Evolutionary conservation across 2,797 vertebrate genomes (phyloP).

Genomic region (Fistularia tabacaria): DNA sequence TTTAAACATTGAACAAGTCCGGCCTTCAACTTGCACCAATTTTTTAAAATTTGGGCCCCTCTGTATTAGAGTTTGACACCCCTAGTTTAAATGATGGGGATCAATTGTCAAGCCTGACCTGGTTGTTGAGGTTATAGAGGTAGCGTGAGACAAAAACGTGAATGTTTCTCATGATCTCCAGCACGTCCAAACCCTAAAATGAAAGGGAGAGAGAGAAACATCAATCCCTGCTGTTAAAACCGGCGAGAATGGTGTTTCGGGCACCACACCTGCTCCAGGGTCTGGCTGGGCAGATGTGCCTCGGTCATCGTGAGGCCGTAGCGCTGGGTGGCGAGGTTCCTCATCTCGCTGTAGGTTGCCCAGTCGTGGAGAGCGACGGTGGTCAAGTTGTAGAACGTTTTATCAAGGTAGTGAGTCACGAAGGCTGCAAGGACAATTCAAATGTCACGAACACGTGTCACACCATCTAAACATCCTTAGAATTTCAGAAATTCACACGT

Average conservation of each 20-base stretch:
- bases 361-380: constrained; percentile 98
- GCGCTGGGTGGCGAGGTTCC: constrained; percentile 93
- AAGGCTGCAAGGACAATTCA: constrained; percentile 73
- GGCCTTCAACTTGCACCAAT: too few species aligned
- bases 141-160: constrained; percentile 98
- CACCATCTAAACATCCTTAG: neutral
- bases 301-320: constrained; percentile 96
- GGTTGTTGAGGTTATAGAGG: constrained; percentile 99
- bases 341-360: constrained; percentile 99
- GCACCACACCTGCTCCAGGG: constrained; percentile 88
- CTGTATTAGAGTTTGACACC: too few species aligned
- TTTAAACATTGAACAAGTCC: too few species aligned
- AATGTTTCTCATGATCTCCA: constrained; percentile 99
- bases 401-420: constrained; percentile 97
- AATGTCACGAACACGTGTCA: neutral
- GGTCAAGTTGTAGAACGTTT: constrained; percentile 98
- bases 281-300: constrained; percentile 96
- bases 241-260: neutral
- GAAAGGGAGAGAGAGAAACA: neutral
- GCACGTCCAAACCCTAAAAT: constrained; percentile 89
- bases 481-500: neutral
- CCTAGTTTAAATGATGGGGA: too few species aligned
- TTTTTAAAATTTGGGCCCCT: too few species aligned
- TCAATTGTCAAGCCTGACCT: constrained; percentile 69
- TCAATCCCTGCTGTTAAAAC: neutral